Base-by-base conservation (phyloP, 2,113 vertebrate species). In the Rhinolophus sinicus region DNA sequence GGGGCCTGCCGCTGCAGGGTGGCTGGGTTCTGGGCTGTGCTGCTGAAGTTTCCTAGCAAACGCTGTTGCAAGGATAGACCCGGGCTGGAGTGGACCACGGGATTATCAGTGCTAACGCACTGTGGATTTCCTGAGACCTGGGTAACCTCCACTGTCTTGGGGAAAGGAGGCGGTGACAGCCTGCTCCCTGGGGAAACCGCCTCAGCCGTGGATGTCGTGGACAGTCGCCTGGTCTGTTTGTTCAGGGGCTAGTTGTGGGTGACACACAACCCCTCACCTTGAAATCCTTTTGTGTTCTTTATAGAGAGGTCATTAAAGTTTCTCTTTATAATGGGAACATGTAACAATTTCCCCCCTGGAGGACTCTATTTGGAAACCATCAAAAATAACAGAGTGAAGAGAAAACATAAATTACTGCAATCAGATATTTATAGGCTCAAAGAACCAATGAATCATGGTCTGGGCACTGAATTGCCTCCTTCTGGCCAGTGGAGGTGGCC, bases 171-270 rank as follows among this genome's bases (percentile, higher is more conserved):
- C 9, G 15, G 6, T 5, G 16, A 35, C 15, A 56, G 18, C 30
- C 8, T 28, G 6, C 12, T 52, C 24, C n/a, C 6, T 11, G 8
- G n/a, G 38, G 26, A 88, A 50, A 11, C 9, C 0, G 5, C 58
- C 10, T 38, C 15, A 1, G 38, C 40, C 0, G 0, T 3, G 56
- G 47, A 1, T 2, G 0, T 2, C 1, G 0, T 18, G 8, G 62
- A 11, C 16, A 21, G 30, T 56, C 8, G 0, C 47, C 30, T 40
- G 38, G 16, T 64, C 0, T 10, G 0, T 72, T 33, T 60, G 54
- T 40, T 44, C 26, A 28, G 52, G 56, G n/a, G 33, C 11, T 35
- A 24, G 7, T 6, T 47, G 8, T 85, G 22, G 16, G 44, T 18
- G 69, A 73, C 12, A n/a, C 5, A 4, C 64, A 69, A 10, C 6